A percentile compares a stretch with the other conserved stretches of the same genome.
Conservation (phyloP, 2,888 invertebrate species). For the Brassicogethes aeneus region DNA sequence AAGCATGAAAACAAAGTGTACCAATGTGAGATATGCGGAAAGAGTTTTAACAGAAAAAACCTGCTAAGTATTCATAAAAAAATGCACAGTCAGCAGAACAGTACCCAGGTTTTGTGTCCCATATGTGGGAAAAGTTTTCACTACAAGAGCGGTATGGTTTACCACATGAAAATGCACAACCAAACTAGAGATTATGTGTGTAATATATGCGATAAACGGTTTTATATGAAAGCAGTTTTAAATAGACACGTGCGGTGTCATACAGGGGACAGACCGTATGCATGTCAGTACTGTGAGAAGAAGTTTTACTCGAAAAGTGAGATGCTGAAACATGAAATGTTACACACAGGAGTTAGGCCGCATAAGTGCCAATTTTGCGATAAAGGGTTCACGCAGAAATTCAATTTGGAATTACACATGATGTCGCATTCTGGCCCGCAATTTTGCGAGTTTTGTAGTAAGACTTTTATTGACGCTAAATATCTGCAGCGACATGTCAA, state of each 20-base stretch:
- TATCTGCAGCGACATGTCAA: constrained; percentile 12
- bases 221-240: constrained; percentile 9
- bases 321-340: constrained; percentile 15
- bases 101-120: constrained; percentile 10
- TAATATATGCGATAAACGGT: constrained; percentile 14
- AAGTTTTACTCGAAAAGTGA: constrained; percentile 16
- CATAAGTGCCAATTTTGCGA: constrained; percentile 16
- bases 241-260: constrained; percentile 19
- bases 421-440: constrained; percentile 16
- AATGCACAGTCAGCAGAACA: not conserved
- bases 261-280: constrained; percentile 17
- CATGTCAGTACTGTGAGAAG: constrained; percentile 16
- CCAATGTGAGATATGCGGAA: not conserved
- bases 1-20: not conserved
- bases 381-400: constrained; percentile 13
- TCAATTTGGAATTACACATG: constrained; percentile 16
- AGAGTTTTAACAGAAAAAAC: not conserved
- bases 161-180: constrained; percentile 22
- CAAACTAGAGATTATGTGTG: constrained; percentile 16
- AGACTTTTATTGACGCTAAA: constrained; percentile 13
- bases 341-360: constrained; percentile 17
- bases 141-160: constrained; percentile 15
- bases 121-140: constrained; percentile 16
- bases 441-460: constrained; percentile 12
- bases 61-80: not conserved